Evolutionary conservation across 2,113 vertebrate species (phyloP), one percentile per base, ranked within the genome.

Genomic region (Pedionomus torquatus): DNA sequence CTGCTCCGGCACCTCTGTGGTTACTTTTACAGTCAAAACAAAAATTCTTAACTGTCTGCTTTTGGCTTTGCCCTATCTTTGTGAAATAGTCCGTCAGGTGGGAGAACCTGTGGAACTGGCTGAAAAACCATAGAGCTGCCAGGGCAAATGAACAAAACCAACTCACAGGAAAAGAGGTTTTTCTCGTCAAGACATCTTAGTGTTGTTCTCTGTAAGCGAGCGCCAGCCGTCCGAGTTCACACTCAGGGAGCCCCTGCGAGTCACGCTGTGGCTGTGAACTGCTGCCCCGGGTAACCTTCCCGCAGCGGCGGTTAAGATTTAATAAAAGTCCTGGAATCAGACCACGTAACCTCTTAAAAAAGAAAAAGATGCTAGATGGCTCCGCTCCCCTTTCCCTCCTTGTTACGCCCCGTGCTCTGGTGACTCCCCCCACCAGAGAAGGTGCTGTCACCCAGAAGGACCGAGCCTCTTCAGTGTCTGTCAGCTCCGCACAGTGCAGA

Each of bases 351-450:
- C 33, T 58, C 4, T n/a, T 49, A 19, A 10, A 63, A 58, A 43
- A 37, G 24, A 55, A 14, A 15, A 54, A 5, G 48, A 37, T 7
- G 1, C 24, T 54, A 0, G 7, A 9, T 35, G 9, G 1, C 21
- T 55, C 26, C 18, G 12, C 18, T 44, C 25, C 9, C 25, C 25
- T 39, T 39, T 64, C 39, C 70, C 6, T 89, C 30, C 43, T 35
- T 30, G 18, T 63, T 37, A 24, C 15, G 10, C 23, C 13, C 21
- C 24, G 5, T 74, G 51, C 55, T 52, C 35, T 51, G 5, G 23
- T 8, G 39, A 39, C 9, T 35, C 30, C 6, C 8, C 23, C 30
- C 64, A n/a, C n/a, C 84, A 33, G 7, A 17, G 41, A 30, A 69
- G 13, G 46, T 15, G 33, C 11, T 21, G 43, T 51, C 41, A 21